Percentiles rank a stretch among this genome's conserved stretches.
phyloP scores from a whole-genome alignment of 2,797 vertebrate species.

The Diglossa cyanea region DNA sequence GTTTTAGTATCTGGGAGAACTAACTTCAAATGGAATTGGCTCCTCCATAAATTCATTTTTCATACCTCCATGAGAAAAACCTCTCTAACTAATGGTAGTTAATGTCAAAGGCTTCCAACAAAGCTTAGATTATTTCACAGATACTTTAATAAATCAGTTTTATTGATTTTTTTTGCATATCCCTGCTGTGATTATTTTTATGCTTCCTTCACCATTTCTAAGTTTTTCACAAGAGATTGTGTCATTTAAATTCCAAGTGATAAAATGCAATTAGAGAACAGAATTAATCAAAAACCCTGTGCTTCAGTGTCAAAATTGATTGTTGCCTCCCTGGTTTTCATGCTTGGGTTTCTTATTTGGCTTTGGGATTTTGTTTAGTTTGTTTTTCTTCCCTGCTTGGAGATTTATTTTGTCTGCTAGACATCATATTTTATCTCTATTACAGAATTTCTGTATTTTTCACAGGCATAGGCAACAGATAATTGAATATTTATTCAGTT shows the following conservation, averaged over 20 bases:
- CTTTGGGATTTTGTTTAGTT: not conserved
- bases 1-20: not conserved
- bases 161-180: rapidly evolving
- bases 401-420: not conserved
- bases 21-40: not conserved
- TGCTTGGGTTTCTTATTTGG: not conserved
- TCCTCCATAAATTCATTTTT: not conserved
- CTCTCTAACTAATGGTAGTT: not conserved
- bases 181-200: not conserved
- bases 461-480: not conserved
- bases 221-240: not conserved
- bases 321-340: not conserved
- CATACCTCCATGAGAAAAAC: not conserved
- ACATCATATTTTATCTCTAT: not conserved
- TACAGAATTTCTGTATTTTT: not conserved
- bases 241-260: not conserved
- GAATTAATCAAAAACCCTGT: not conserved
- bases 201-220: not conserved
- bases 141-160: not conserved
- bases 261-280: not conserved
- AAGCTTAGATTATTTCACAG: not conserved
- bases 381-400: not conserved
- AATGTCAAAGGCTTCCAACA: not conserved
- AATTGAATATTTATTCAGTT: not conserved
- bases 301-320: not conserved